Evolutionary conservation across 2,113 vertebrate genomes (phyloP).

Genomic region (Myrmecophaga tridactyla): DNA sequence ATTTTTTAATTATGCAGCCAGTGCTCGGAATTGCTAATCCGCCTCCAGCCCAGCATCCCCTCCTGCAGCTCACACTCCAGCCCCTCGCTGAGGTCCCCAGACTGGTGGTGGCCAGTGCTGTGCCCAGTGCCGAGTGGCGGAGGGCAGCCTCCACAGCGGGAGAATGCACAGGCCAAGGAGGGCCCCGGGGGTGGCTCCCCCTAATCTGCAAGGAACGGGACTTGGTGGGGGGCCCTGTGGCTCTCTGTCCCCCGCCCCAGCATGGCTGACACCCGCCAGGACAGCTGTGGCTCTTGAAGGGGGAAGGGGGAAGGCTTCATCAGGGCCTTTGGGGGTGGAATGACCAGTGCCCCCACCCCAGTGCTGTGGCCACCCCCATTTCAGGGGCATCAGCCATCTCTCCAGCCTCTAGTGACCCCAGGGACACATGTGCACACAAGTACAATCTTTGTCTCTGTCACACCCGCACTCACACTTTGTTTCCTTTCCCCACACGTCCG

Average conservation of each 20-base stretch:
- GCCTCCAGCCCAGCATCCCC: slow-evolving; percentile 60
- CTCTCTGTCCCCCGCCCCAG: slow-evolving; percentile 14
- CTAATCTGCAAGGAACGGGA: neutral
- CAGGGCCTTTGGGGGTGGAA: neutral
- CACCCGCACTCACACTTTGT: neutral
- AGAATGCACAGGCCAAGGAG: neutral
- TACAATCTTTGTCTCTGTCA: slow-evolving; percentile 32
- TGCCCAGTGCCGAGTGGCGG: neutral
- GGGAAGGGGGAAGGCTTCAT: neutral
- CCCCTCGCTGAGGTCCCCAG: slow-evolving; percentile 25
- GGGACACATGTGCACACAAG: neutral
- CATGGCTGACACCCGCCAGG: neutral
- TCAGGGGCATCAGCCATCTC: neutral
- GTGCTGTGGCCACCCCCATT: neutral
- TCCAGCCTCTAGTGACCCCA: slow-evolving; percentile 30
- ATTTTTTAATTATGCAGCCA: slow-evolving; percentile 80
- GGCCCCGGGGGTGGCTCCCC: neutral
- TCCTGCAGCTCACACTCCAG: slow-evolving; percentile 57
- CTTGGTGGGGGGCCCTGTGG: neutral
- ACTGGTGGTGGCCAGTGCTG: neutral
- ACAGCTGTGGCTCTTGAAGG: neutral
- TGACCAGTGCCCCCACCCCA: neutral
- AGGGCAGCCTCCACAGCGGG: no score
- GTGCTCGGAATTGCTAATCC: slow-evolving; percentile 76
- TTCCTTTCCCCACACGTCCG: neutral